A percentile compares a stretch with the other conserved stretches of the same genome.
Conservation (phyloP, 2,888 invertebrate species). For the Catocala fraxini region DNA sequence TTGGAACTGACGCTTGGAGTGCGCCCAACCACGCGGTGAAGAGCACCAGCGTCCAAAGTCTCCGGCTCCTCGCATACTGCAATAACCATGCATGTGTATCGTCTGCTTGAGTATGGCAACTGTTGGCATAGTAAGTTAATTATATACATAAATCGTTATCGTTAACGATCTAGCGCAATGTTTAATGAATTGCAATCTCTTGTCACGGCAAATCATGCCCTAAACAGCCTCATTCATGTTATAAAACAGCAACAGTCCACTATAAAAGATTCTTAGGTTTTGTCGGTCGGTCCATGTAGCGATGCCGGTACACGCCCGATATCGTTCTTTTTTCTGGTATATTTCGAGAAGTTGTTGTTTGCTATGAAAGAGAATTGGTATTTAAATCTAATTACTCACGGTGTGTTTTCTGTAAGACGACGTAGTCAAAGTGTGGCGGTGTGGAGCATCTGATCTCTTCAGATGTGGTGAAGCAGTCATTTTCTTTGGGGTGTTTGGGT, state of each 20-base stretch:
- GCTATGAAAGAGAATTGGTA: too few relatives aligned
- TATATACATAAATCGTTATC: neutral
- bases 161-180: too few relatives aligned
- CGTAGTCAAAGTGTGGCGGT: conserved; percentile 77
- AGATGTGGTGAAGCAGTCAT: conserved; percentile 67
- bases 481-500: conserved; percentile 75
- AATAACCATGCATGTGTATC: conserved; percentile 24
- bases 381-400: conserved; percentile 55
- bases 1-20: conserved; percentile 37
- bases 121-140: conserved; percentile 15
- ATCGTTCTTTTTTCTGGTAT: too few relatives aligned
- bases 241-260: too few relatives aligned
- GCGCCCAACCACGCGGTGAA: conserved; percentile 61
- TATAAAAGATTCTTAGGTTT: too few relatives aligned
- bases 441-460: conserved; percentile 74
- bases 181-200: too few relatives aligned
- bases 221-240: too few relatives aligned
- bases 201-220: too few relatives aligned
- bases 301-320: too few relatives aligned
- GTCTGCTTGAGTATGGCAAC: conserved; percentile 15
- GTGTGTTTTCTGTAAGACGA: conserved; percentile 74
- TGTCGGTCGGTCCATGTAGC: too few relatives aligned
- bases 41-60: conserved; percentile 66
- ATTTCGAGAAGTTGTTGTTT: too few relatives aligned
- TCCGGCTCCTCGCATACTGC: conserved; percentile 76